Conservation (phyloP, 2,888 invertebrate species). For the Zhuqinia jingwanae region DNA sequence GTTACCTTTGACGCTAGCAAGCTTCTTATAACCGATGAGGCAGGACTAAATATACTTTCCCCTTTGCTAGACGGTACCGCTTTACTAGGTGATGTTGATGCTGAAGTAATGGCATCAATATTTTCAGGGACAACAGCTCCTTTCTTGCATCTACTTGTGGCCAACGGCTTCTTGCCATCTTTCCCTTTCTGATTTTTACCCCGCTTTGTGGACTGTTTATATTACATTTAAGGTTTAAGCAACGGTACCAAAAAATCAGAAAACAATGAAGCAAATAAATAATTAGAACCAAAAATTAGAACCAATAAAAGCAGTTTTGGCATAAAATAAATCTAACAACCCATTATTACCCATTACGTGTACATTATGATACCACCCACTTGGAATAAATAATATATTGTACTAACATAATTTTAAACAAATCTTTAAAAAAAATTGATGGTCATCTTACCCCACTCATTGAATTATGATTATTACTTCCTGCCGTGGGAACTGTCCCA, state of each 20-base stretch:
- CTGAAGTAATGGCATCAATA: not conserved
- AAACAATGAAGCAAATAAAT: constrained; percentile 41
- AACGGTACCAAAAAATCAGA: constrained; percentile 22
- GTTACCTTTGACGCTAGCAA: constrained; percentile 79
- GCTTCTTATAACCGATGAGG: constrained; percentile 79
- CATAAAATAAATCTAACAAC: not conserved
- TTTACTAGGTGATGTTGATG: not conserved
- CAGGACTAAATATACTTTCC: constrained; percentile 72
- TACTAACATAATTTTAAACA: too few species aligned
- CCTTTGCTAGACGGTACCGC: constrained; percentile 22
- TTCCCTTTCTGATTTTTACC: constrained; percentile 55
- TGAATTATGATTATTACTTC: constrained; percentile 21
- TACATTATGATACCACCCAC: not conserved
- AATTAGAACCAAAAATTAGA: not conserved
- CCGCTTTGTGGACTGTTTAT: constrained; percentile 44
- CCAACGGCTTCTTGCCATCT: constrained; percentile 51
- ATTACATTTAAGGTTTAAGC: not conserved
- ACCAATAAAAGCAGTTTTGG: not conserved
- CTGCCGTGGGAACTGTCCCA: not conserved
- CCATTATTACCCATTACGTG: not conserved
- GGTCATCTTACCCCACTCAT: constrained; percentile 73
- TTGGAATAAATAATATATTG: not conserved
- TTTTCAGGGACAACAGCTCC: not conserved
- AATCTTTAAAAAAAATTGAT: not conserved
- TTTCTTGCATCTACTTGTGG: constrained; percentile 16